Evolutionary conservation across 2,888 invertebrate genomes (phyloP), one percentile per base, ranked within the genome.

Genomic region (Crematogaster levior): DNA sequence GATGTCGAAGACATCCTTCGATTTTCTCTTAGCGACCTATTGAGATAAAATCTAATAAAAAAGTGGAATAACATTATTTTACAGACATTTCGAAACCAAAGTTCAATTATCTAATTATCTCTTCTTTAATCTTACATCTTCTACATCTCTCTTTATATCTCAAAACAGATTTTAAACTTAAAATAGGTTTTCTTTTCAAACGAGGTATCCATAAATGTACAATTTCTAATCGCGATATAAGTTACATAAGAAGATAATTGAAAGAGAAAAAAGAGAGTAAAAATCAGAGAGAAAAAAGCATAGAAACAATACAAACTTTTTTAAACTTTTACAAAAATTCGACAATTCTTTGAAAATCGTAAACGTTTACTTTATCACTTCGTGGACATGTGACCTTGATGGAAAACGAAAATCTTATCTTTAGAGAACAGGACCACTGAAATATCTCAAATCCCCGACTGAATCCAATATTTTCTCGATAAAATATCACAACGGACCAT

Each of bases 251-350:
- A 37, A 61, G 12, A 0, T 61, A 37, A 7, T 24, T 37, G 37
- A 74, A 24, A 24, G 7, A 37, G 6, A 61, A 12, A 7, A 53
- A 53, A 40, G 4, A 40, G 15, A 24, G 24, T 10, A 10, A n/a
- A 10, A 51, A 2, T n/a, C n/a, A 51, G 9, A 51, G 15, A 6
- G 53, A 56, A 3, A 24, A 24, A 40, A 61, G 1, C 10, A 37
- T 30, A 68, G 63, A 68, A 74, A 84, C 70, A 81, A 40, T 34
- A 34, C n/a, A 60, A 81, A 75, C 53, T 77, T 53, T 24, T 60
- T 61, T 18, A 81, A 73, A 74, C 83, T 91, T 90, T 61, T 90
- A 87, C 87, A 85, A 53, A 87, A 87, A 89, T 88, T 85, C 77
- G 56, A 72, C 77, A 90, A 91, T 90, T 87, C 88, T 82, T 81